Conservation (phyloP, 2,797 vertebrate species). For the Falco berigora region DNA sequence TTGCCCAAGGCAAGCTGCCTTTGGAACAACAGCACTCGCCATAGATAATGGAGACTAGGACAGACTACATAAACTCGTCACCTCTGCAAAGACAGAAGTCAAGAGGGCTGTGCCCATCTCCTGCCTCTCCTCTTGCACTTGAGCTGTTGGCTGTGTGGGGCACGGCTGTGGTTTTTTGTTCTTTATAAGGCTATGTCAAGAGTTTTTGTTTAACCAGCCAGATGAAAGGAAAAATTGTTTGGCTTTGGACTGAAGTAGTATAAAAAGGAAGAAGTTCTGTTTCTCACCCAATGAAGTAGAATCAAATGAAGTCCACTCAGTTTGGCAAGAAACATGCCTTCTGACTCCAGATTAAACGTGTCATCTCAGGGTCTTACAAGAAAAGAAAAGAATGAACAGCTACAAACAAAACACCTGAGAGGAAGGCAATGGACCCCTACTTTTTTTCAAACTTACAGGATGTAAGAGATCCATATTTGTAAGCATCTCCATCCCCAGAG, state of each 20-base stretch:
- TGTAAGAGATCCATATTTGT: neutral
- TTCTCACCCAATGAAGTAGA: neutral
- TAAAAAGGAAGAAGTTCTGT: neutral
- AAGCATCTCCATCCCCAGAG: neutral
- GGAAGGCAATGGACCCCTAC: neutral
- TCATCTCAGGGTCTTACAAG: neutral
- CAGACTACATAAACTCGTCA: neutral
- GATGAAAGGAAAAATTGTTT: neutral
- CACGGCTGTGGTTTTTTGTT: neutral
- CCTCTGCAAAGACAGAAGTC: neutral
- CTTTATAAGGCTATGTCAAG: neutral
- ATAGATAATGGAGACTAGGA: neutral
- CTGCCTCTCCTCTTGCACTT: neutral
- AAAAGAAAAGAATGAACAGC: neutral
- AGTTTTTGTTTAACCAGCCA: neutral
- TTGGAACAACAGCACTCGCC: neutral
- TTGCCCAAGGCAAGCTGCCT: neutral
- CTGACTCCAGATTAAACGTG: neutral
- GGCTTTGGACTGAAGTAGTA: neutral
- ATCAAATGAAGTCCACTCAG: neutral
- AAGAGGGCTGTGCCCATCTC: neutral
- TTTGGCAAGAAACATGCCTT: neutral
- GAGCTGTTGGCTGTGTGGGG: neutral
- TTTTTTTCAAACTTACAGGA: neutral
- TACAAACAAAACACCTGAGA: neutral